Conservation (phyloP, 2,113 vertebrate species). For the Hydrolagus affinis region DNA sequence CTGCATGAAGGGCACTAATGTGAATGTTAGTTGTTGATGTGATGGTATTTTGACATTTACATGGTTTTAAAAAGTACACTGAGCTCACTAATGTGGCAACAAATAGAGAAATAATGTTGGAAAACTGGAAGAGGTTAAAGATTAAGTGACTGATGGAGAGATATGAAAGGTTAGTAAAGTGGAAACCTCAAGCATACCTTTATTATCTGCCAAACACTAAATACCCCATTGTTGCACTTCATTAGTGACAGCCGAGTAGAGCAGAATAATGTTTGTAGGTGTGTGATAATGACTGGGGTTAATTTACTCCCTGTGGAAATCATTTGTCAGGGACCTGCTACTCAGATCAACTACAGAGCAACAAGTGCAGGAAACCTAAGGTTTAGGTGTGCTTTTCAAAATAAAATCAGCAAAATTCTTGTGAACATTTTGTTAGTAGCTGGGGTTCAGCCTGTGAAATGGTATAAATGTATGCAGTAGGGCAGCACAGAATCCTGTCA, state of each 20-base stretch:
- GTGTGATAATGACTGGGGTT: slow-evolving; percentile 6
- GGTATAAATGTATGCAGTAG: neutral
- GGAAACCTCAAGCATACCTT: slow-evolving; percentile 12
- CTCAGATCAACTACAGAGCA: neutral
- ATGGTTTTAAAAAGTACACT: neutral
- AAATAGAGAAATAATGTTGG: neutral
- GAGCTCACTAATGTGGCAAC: neutral
- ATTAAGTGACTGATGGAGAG: slow-evolving; percentile 27
- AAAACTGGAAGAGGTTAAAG: slow-evolving; percentile 19
- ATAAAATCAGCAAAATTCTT: neutral
- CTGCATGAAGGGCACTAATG: no score
- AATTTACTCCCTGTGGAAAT: neutral
- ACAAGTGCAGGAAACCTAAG: neutral
- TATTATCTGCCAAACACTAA: slow-evolving; percentile 27
- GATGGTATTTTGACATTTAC: neutral
- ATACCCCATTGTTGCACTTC: slow-evolving; percentile 12
- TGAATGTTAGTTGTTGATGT: no score
- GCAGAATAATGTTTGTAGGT: slow-evolving; percentile 27
- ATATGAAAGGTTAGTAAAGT: slow-evolving; percentile 19
- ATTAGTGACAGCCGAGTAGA: slow-evolving; percentile 11
- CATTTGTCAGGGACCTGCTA: neutral
- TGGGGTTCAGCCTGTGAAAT: neutral
- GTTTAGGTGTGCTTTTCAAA: neutral
- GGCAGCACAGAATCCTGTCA: neutral
- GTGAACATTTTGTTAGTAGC: neutral